Conservation (phyloP, 2,797 vertebrate species). For the Gorsachius magnificus region DNA sequence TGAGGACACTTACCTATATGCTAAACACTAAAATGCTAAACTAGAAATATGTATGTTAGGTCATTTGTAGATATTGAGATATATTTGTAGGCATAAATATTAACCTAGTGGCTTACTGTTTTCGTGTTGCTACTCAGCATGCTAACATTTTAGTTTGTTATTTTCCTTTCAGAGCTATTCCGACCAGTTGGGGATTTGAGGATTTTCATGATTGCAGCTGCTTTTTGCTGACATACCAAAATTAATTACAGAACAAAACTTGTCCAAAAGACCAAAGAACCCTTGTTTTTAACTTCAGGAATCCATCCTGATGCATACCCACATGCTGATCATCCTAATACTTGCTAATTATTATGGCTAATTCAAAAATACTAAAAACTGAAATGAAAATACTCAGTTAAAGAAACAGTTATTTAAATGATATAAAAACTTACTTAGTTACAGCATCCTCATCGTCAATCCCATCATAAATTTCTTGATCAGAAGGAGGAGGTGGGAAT, state of each 20-base stretch:
- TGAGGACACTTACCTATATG: neutral
- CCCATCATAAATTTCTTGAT: slow-evolving; percentile 89
- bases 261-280: neutral
- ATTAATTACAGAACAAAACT: neutral
- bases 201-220: neutral
- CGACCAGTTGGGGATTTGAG: neutral
- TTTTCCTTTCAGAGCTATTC: neutral
- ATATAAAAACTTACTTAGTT: slow-evolving; percentile 74
- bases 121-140: neutral
- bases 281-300: neutral
- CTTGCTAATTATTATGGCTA: neutral
- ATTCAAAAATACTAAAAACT: neutral
- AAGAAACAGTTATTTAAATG: neutral
- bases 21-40: neutral
- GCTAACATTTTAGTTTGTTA: neutral
- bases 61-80: neutral
- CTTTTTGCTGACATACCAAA: neutral
- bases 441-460: slow-evolving; percentile 78
- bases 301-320: neutral
- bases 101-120: neutral
- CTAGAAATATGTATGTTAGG: neutral
- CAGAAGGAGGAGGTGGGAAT: slow-evolving; percentile 77
- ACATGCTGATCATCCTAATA: neutral
- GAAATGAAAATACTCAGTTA: neutral
- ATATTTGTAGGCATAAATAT: neutral